phyloP scores from a whole-genome alignment of 1,140 invertebrate species.

The Heterodera carotae region DNA sequence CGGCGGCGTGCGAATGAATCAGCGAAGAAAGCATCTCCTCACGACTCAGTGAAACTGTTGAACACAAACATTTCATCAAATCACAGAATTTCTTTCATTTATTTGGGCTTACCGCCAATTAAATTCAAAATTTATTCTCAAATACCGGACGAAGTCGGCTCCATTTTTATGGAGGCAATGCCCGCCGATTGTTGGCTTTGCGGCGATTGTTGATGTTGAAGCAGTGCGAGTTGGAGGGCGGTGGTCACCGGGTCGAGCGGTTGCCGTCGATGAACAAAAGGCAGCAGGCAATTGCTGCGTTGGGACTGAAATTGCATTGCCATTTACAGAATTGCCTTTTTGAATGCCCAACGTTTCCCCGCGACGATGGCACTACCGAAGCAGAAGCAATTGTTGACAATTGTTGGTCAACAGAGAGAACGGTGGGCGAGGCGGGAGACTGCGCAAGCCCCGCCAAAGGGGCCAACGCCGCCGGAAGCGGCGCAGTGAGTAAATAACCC shows the following conservation, averaged over 20 bases:
- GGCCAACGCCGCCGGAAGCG: constrained; percentile 4
- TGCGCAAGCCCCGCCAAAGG: neutral
- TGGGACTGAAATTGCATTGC: neutral
- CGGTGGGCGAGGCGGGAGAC: neutral
- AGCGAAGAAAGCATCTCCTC: constrained; percentile 25
- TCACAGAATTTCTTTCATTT: too few species aligned
- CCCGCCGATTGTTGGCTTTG: neutral
- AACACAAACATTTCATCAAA: neutral
- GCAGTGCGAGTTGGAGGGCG: constrained; percentile 16
- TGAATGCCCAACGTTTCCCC: neutral
- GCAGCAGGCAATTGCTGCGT: neutral
- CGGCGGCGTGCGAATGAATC: constrained; percentile 20
- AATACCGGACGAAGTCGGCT: neutral
- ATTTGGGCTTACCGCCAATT: too few species aligned
- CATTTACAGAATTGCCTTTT: neutral
- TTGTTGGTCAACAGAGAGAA: constrained; percentile 4
- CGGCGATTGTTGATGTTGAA: constrained; percentile 8
- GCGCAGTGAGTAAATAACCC: neutral
- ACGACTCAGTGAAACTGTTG: constrained; percentile 10
- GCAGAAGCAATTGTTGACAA: neutral
- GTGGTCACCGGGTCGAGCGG: constrained; percentile 8
- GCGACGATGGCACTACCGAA: neutral
- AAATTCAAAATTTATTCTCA: neutral
- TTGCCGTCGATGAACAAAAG: neutral
- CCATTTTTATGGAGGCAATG: neutral